Evolutionary conservation across 30 jellyfish, hydroid and myxozoan genomes (phyloP), one percentile per base, ranked within the genome.

Genomic region (Cassiopea xamachana): DNA sequence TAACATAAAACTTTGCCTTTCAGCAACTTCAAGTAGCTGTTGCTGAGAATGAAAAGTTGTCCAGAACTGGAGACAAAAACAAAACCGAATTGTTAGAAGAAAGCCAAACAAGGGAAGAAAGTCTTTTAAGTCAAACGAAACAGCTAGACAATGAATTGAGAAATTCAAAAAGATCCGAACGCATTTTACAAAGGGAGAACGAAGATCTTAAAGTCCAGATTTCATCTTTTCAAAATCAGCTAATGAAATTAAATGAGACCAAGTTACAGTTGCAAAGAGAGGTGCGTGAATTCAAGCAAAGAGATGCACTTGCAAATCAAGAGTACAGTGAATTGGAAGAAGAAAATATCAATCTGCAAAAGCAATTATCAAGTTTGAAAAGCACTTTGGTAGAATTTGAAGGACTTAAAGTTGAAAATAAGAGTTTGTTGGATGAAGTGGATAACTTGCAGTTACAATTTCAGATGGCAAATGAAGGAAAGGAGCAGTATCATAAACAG

Each of bases 371-470:
- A 15, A 69, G 86, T n/a, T 68, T 91, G 81, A 91, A 91, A 60
- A 86, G 96, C 89, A 95, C 99, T 1, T 60, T 95, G 64, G 98
- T 95, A 4, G 99, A 95, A 75, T 95, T 87, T 79, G 99, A 95
- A 85, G 99, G 98, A 58, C 82, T 95, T 73, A 95, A 95, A 83
- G 99, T 95, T 49, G 99, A 95, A 79, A 95, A 95, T 60, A 91
- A 95, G 75, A 95, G 99, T 75, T 69, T 95, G 43, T 69, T 89
- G 17, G 99, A 95, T 73, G 99, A 95, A 85, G 98, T 91, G 1
- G 99, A 95, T 79, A 95, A 92, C 50, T 64, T 95, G 78, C 99
- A 91, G 84, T 69, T 95, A 59, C 99, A 95, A 81, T 69, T 95
- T 62, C 99, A 95, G 84, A 91, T 95, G 97, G 89, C 94, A 46